Conservation (phyloP, 2,797 vertebrate genomes). For the Urophycis tenuis region DNA sequence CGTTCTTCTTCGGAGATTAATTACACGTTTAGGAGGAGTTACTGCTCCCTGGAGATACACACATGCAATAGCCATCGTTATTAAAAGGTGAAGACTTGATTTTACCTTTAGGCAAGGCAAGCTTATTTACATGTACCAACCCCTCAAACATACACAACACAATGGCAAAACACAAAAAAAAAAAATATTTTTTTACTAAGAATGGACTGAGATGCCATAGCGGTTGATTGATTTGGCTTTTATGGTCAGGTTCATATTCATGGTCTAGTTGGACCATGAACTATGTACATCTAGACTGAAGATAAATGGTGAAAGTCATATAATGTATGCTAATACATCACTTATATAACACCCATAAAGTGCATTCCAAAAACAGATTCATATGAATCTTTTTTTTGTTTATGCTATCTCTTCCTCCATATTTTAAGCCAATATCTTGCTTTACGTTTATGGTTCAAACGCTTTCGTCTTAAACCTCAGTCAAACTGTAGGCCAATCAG, state of each 20-base stretch:
- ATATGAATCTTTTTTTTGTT: too few species aligned
- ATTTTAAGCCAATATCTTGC: neutral
- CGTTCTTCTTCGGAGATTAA: neutral
- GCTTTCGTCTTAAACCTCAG: neutral
- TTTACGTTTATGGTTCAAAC: neutral
- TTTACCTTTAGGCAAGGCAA: too few species aligned
- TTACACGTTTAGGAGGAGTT: rapidly evolving
- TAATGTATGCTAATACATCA: neutral
- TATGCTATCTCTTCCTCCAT: neutral
- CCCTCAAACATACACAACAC: too few species aligned
- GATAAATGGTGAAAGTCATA: neutral
- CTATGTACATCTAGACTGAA: neutral
- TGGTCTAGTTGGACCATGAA: neutral
- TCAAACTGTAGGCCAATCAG: neutral
- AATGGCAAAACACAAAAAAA: too few species aligned
- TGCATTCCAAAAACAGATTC: neutral
- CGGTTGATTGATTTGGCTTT: neutral
- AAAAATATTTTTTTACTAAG: too few species aligned
- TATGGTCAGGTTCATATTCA: neutral
- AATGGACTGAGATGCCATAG: too few species aligned
- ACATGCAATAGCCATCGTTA: neutral
- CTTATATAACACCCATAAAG: neutral
- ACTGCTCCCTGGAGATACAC: constrained; percentile 16
- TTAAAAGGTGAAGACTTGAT: neutral
- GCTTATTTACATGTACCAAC: too few species aligned